A percentile compares a stretch with the other conserved stretches of the same genome.
These are phyloP conservation scores for Lepus timidus DNA, from an alignment of 2,113 vertebrate genomes.

Conservation along the genomic window DNA sequence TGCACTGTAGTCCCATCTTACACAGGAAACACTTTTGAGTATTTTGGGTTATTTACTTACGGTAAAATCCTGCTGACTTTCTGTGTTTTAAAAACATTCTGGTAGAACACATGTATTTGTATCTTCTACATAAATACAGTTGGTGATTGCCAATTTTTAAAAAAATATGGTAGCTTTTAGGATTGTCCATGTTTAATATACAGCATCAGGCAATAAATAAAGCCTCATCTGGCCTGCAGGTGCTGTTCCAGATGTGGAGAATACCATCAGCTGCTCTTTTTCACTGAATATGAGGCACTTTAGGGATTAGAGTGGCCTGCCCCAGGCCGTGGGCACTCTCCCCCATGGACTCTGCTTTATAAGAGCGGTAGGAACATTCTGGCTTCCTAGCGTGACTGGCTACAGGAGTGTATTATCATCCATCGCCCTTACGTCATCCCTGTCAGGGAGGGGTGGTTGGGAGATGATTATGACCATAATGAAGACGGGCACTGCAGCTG, in stretches of 20 bases:
- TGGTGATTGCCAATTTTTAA: slow-evolving; percentile 69
- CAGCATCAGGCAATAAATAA: slow-evolving; percentile 32
- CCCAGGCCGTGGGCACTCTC: neutral
- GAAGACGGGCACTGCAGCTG: slow-evolving; percentile 38
- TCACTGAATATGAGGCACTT: neutral
- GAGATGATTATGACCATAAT: neutral
- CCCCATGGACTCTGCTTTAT: neutral
- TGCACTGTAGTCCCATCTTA: slow-evolving; percentile 57
- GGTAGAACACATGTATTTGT: slow-evolving; percentile 80
- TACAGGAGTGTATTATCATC: neutral
- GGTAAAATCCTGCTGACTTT: slow-evolving; percentile 64
- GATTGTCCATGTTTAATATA: slow-evolving; percentile 69
- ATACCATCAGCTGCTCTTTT: slow-evolving; percentile 6
- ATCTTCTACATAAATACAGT: slow-evolving; percentile 66
- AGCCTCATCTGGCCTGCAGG: slow-evolving; percentile 46
- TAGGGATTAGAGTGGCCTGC: neutral
- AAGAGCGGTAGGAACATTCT: neutral
- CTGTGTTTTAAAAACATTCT: slow-evolving; percentile 81
- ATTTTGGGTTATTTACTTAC: slow-evolving; percentile 72
- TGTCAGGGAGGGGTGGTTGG: slow-evolving; percentile 34
- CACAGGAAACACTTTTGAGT: slow-evolving; percentile 31
- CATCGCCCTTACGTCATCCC: neutral
- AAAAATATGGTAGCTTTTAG: slow-evolving; percentile 41
- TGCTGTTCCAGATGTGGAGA: slow-evolving; percentile 45
- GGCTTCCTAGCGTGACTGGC: neutral